Conservation (phyloP, 1,140 invertebrate species). For the Cydia fagiglandana region DNA sequence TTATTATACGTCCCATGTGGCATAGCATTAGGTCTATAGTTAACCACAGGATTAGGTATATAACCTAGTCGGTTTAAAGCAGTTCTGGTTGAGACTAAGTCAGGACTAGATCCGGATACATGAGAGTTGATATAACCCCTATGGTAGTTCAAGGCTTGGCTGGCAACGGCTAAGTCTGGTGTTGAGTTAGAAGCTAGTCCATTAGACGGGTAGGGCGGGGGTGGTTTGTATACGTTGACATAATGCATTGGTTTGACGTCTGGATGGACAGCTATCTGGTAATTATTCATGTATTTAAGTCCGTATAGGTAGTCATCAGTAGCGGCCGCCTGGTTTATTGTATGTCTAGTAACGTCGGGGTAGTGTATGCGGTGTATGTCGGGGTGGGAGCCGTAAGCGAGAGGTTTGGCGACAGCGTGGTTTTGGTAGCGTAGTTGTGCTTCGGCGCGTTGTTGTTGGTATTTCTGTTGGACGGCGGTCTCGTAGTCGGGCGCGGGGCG, state of each 20-base stretch:
- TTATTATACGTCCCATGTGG: conserved; percentile 87
- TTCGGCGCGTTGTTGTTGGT: conserved; percentile 76
- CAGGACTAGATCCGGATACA: conserved; percentile 87
- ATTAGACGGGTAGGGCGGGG: conserved; percentile 89
- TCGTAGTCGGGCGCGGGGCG: conserved; percentile 96
- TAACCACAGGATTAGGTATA: conserved; percentile 58
- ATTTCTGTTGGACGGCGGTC: conserved; percentile 92
- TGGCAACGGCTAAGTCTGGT: conserved; percentile 87
- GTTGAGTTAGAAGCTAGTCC: conserved; percentile 88
- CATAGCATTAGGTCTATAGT: conserved; percentile 64
- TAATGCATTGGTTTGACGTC: conserved; percentile 78
- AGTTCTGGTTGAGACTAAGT: conserved; percentile 85
- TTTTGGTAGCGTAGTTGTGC: conserved; percentile 70
- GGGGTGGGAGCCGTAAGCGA: conserved; percentile 83
- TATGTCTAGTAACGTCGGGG: conserved; percentile 83
- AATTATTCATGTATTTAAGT: conserved; percentile 59
- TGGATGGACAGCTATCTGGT: conserved; percentile 67
- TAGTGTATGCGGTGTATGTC: conserved; percentile 82
- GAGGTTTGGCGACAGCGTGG: conserved; percentile 59
- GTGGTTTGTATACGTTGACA: conserved; percentile 88
- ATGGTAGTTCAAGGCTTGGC: conserved; percentile 77
- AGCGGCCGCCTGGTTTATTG: conserved; percentile 60
- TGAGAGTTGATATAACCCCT: conserved; percentile 80
- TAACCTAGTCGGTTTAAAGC: conserved; percentile 78
- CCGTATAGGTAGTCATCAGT: conserved; percentile 65